Evolutionary conservation across 2,113 vertebrate genomes (phyloP).

Genomic region (Bothrops jararaca): DNA sequence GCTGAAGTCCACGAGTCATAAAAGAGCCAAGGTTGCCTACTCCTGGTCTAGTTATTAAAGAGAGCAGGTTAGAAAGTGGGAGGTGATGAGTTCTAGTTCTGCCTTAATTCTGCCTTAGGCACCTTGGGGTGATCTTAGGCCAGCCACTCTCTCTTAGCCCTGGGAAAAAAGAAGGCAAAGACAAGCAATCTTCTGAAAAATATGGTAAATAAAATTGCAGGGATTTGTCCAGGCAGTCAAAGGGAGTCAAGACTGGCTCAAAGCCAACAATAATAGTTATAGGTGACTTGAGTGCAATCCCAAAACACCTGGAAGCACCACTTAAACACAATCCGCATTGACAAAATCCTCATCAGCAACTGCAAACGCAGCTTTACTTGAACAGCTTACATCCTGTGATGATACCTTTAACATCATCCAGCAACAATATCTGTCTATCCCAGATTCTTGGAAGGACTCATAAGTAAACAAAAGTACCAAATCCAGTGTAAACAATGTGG

Average conservation of each 20-base stretch:
- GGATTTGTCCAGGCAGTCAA: neutral
- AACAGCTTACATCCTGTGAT: neutral
- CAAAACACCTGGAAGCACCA: neutral
- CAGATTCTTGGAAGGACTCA: neutral
- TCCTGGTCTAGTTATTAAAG: neutral
- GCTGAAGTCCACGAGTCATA: no score
- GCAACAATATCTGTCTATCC: neutral
- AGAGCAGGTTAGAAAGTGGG: neutral
- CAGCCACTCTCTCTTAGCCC: neutral
- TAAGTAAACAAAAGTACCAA: neutral
- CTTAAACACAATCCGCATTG: neutral
- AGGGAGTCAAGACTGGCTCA: neutral
- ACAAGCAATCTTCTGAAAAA: neutral
- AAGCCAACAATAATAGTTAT: neutral
- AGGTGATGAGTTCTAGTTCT: neutral
- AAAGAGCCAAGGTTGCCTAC: no score
- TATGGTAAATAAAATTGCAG: neutral
- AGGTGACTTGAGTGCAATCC: neutral
- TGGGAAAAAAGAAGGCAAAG: neutral
- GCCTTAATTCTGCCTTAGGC: neutral
- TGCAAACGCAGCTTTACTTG: neutral
- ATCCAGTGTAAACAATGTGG: neutral
- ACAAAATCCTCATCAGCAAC: neutral
- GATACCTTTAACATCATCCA: neutral
- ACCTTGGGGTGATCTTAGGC: neutral